A percentile compares a stretch with the other conserved stretches of the same genome.
Evolutionary conservation across 1,140 invertebrate species (phyloP).

Genomic region (Drosophila hydei): DNA sequence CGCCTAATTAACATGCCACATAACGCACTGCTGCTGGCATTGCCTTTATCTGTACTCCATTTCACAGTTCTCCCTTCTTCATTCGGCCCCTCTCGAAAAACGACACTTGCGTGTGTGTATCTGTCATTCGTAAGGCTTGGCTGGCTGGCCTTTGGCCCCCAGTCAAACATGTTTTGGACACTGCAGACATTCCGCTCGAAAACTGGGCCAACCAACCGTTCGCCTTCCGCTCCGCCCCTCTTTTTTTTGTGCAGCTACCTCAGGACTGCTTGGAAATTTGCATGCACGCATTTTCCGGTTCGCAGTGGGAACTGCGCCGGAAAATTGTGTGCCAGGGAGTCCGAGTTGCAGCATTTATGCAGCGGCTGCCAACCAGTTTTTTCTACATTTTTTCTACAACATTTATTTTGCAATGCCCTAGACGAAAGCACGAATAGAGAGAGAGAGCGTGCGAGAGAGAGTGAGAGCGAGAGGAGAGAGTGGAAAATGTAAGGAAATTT

Average conservation of each 20-base stretch:
- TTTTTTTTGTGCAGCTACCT: slow-evolving; percentile 16
- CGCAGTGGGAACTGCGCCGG: slow-evolving; percentile 21
- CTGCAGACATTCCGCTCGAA: slow-evolving; percentile 30
- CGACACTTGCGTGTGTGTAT: background rate
- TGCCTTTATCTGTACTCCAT: slow-evolving; percentile 7
- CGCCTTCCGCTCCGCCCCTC: background rate
- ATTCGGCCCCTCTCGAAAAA: too few species aligned
- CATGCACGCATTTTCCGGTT: slow-evolving; percentile 71
- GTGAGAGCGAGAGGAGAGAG: slow-evolving; percentile 7
- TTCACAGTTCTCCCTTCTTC: background rate
- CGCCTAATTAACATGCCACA: slow-evolving; percentile 70
- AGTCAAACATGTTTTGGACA: slow-evolving; percentile 41
- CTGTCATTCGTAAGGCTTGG: slow-evolving; percentile 26
- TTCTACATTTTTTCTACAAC: slow-evolving; percentile 50
- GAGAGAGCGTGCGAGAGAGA: background rate
- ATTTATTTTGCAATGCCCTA: slow-evolving; percentile 58
- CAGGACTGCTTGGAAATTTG: slow-evolving; percentile 52
- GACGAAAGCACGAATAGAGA: slow-evolving; percentile 4
- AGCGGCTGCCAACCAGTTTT: slow-evolving; percentile 45
- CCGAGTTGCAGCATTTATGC: slow-evolving; percentile 43
- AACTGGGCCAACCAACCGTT: slow-evolving; percentile 33
- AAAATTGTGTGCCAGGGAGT: slow-evolving; percentile 66
- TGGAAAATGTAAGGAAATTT: slow-evolving; percentile 25
- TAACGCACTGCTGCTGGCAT: slow-evolving; percentile 19
- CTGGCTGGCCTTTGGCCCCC: slow-evolving; percentile 13